Evolutionary conservation across 2,113 vertebrate genomes (phyloP).

Genomic region (Periophthalmodon schlosseri): DNA sequence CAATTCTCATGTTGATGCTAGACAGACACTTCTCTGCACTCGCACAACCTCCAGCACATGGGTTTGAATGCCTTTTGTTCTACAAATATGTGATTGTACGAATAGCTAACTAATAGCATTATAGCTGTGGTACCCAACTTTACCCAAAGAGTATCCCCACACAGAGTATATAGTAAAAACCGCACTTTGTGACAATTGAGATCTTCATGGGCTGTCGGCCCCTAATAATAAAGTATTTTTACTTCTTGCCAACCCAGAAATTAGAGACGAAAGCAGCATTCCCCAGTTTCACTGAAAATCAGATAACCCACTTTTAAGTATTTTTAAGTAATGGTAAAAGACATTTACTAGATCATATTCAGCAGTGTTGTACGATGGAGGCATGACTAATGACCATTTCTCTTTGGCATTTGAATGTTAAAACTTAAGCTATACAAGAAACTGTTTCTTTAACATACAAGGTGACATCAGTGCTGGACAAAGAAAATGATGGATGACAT

Average conservation of each 20-base stretch:
- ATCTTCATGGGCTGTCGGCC: too few species aligned
- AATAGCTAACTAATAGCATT: background rate
- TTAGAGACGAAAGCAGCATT: too few species aligned
- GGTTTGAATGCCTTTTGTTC: constrained; percentile 49
- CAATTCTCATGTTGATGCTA: constrained; percentile 50
- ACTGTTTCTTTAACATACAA: constrained; percentile 3
- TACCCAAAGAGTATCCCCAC: too few species aligned
- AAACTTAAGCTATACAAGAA: background rate
- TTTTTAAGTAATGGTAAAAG: too few species aligned
- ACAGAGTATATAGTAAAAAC: too few species aligned
- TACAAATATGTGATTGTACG: background rate
- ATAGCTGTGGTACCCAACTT: too few species aligned
- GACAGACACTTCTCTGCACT: constrained; percentile 50
- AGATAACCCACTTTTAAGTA: too few species aligned
- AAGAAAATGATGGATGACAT: constrained; percentile 11
- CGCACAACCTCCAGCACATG: constrained; percentile 27
- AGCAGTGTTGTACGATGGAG: background rate
- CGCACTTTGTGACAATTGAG: too few species aligned
- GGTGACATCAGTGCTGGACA: background rate
- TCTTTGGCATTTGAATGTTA: background rate
- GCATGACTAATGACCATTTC: background rate
- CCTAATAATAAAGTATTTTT: too few species aligned
- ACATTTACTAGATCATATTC: constrained; percentile 1
- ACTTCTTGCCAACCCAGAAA: too few species aligned
- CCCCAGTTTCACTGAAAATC: too few species aligned